Evolutionary conservation across 2,797 vertebrate genomes (phyloP).

Genomic region (Coluber constrictor): DNA sequence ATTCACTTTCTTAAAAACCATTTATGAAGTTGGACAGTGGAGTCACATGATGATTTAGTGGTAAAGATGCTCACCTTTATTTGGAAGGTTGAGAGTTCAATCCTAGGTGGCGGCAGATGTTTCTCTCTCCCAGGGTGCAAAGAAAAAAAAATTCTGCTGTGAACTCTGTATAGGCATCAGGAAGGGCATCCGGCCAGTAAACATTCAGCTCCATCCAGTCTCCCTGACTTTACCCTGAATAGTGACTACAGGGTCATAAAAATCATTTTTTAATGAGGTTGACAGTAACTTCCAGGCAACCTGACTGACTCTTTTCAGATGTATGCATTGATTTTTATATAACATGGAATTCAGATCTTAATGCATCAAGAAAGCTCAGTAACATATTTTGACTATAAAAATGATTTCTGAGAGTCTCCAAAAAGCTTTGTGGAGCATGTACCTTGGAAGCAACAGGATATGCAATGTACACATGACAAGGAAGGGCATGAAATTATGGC

Average conservation of each 20-base stretch:
- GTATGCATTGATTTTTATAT: background rate
- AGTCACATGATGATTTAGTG: too few relatives aligned
- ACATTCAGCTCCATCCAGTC: too few relatives aligned
- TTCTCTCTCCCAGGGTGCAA: too few relatives aligned
- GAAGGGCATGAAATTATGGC: conserved; percentile 9
- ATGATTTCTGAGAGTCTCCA: background rate
- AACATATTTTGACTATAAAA: conserved; percentile 40
- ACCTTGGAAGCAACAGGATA: conserved; percentile 16
- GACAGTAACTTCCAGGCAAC: background rate
- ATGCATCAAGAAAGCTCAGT: background rate
- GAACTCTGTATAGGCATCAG: too few relatives aligned
- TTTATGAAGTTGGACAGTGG: background rate
- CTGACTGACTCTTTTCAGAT: background rate
- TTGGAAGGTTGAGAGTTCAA: too few relatives aligned
- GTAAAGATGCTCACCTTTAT: too few relatives aligned
- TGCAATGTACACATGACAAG: conserved; percentile 6
- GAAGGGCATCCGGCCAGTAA: too few relatives aligned
- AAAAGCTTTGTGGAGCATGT: conserved; percentile 27
- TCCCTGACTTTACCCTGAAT: too few relatives aligned
- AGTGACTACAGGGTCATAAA: too few relatives aligned
- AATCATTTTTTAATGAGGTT: background rate
- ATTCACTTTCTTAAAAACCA: background rate
- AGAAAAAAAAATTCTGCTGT: too few relatives aligned
- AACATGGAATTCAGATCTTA: background rate
- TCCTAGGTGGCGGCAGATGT: too few relatives aligned